Evolutionary conservation across 2,888 invertebrate species (phyloP), one percentile per base, ranked within the genome.

Genomic region (Digitonthophagus gazella): DNA sequence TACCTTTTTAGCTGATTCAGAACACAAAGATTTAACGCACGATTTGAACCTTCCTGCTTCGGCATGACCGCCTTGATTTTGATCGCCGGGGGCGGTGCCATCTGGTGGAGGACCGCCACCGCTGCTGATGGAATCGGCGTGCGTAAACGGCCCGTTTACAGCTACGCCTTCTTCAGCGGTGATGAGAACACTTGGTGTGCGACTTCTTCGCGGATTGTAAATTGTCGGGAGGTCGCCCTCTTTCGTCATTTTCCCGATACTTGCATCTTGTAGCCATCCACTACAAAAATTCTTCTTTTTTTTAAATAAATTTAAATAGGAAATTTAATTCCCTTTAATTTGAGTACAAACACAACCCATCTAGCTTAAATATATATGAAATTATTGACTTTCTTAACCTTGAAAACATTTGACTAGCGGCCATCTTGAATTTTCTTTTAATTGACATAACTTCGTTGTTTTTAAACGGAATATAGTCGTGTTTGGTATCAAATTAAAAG

Each of bases 1-100:
- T 75, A 93, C 93, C 88, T 94, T 94, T 82, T 90, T 90, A 72
- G 93, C 93, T 78, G 92, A 89, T 79, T 90, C 90, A 65, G 93
- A 93, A 83, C 93, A 94, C 80, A 93, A 90, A 44, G 92, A 90
- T 74, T 90, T 87, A 68, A 90, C 90, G 80, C 93, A 93, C 71
- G 84, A 80, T 72, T 81, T 82, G 66, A 81, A 66, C 80, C 84
- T 72, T 85, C 85, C 73, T 5, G 70, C 15, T 15, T 67, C 44
- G 66, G 83, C n/a, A n/a, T n/a, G n/a, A n/a, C n/a, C n/a, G n/a
- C n/a, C n/a, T n/a, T n/a, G n/a, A n/a, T n/a, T n/a, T 75, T 83
- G 86, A 75, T 84, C 73, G 82, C 75, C 66, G 84, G 84, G 64
- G 84, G 83, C 72, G 72, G 83, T 85, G 75, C 80, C 87, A 5